Base-by-base conservation (phyloP, 2,113 vertebrate species). In the Mola mola region DNA sequence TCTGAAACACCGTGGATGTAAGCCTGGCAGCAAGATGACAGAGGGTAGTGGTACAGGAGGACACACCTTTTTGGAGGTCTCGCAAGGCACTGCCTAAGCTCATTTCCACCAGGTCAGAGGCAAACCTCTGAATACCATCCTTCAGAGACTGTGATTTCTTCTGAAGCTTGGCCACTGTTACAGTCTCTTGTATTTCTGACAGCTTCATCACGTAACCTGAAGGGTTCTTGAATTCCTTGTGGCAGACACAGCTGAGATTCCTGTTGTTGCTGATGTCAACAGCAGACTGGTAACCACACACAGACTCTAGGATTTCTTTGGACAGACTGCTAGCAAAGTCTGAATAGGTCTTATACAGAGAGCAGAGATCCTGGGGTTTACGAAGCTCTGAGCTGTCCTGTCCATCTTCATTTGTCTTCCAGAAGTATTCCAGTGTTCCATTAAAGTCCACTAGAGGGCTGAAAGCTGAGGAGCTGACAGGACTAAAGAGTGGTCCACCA, bases 1-100 rank as follows among this genome's bases (percentile, higher is more conserved):
- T 95, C 26, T 98, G 96, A 87, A 99, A 96, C 75, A 98, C 86
- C 0, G 96, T 97, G 5, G 97, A 94, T 15, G 97, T 98, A 52
- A 99, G 87, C 68, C 91, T 94, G 15, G 96, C 86, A 52, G 97
- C 96, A 51, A 98, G 89, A 52, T 96, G 95, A 75, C 95, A 99
- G 65, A 99, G 82, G 0, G 94, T 96, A 64, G 89, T 98, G 36
- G 96, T 98, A 53, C 95, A 99, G 0, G 95, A 94, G 69, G 96
- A 95, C 25, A 99, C 94, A 0, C 97, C 95, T 88, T 95, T 98
- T 15, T 96, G 96, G 6, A 99, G 85, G 79, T 99, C 97, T 86
- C 95, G 93, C 81, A 99, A 94, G 7, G 97, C 97, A 60, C 91
- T 94, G 26, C 95, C 95, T 75, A 99, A 89, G 79, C 97, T 98